phyloP scores from a whole-genome alignment of 2,113 vertebrate species.

The Piliocolobus tephrosceles region DNA sequence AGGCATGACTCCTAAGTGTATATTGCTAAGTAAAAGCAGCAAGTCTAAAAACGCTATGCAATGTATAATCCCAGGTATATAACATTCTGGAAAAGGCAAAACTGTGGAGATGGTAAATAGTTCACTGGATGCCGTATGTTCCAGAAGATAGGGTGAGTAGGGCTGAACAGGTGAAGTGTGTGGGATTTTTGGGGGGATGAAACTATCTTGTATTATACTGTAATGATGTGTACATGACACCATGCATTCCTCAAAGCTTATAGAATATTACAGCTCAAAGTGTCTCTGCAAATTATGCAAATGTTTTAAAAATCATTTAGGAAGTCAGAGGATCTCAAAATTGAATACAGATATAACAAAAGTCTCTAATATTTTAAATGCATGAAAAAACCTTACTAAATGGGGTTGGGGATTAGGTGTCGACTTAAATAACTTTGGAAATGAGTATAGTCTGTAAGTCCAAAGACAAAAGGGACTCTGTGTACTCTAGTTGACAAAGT shows the following conservation, averaged over 20 bases:
- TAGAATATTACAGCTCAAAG: not conserved
- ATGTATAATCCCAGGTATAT: not conserved
- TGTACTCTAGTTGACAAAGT: not conserved
- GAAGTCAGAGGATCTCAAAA: not conserved
- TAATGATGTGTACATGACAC: not conserved
- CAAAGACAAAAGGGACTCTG: not conserved
- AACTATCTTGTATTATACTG: not conserved
- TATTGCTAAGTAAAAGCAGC: not conserved
- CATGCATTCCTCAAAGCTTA: not conserved
- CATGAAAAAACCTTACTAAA: not conserved
- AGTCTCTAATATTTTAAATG: not conserved
- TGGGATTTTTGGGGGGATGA: not conserved
- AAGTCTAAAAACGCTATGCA: not conserved
- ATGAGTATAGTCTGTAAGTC: not conserved
- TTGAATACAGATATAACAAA: not conserved
- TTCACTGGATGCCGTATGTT: not conserved
- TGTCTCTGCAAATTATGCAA: not conserved
- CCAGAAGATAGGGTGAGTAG: not conserved
- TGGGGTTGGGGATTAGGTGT: not conserved
- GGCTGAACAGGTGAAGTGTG: not conserved
- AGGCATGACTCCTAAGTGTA: not conserved
- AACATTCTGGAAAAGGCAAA: not conserved
- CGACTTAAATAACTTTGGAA: not conserved
- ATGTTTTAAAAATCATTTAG: constrained; percentile 2
- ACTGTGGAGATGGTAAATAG: not conserved